These are phyloP conservation scores for Phalloptychus januarius DNA, from an alignment of 2,797 vertebrate genomes.

Conservation along the genomic window DNA sequence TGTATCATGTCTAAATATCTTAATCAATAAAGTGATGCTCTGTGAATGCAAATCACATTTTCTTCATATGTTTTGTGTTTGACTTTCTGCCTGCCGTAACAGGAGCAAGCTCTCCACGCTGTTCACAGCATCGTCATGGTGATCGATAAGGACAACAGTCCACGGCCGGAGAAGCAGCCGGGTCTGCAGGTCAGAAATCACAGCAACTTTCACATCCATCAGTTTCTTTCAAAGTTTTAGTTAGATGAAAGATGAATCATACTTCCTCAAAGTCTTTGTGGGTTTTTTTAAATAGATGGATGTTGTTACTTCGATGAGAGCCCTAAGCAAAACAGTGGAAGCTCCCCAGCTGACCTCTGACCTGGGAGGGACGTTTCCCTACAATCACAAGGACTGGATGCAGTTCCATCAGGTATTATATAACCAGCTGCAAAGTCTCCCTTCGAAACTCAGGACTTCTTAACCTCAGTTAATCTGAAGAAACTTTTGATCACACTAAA, in stretches of 20 bases:
- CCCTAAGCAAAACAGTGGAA: conserved; percentile 87
- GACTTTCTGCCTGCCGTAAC: conserved; percentile 2
- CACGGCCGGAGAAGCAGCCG: conserved; percentile 81
- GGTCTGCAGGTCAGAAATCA: conserved; percentile 85
- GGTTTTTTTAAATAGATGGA: conserved; percentile 83
- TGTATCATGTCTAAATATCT: neutral
- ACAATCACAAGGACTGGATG: conserved; percentile 91
- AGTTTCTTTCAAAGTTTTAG: neutral
- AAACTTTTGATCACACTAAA: neutral
- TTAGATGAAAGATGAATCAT: neutral
- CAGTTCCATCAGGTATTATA: conserved; percentile 88
- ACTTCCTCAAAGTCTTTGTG: conserved; percentile 4
- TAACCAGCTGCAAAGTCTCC: conserved; percentile 14
- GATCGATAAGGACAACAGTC: conserved; percentile 85
- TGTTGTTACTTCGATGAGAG: conserved; percentile 85
- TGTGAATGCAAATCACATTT: neutral
- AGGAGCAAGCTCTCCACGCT: conserved; percentile 83
- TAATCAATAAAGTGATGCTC: neutral
- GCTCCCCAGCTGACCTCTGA: conserved; percentile 86
- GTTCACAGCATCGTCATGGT: conserved; percentile 84
- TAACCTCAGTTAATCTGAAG: neutral
- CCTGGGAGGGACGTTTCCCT: conserved; percentile 88
- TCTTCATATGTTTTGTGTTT: neutral
- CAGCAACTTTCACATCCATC: neutral
- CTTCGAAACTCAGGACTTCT: neutral